Conservation (phyloP, 2,797 vertebrate species). For the Gambusia yucatana region DNA sequence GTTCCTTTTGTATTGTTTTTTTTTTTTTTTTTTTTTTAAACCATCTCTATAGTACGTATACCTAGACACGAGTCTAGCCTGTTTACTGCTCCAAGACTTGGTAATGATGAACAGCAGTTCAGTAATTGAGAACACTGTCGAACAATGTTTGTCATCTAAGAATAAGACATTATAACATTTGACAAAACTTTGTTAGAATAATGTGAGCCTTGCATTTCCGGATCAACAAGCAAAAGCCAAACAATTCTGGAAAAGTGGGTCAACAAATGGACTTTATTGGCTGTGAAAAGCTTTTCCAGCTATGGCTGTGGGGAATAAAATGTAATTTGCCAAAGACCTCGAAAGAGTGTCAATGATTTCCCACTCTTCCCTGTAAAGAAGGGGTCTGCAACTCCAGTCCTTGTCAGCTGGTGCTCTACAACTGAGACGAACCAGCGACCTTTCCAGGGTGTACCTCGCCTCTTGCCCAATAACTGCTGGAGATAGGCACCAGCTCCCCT, state of each 20-base stretch:
- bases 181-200: neutral
- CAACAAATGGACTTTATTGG: neutral
- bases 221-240: neutral
- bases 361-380: neutral
- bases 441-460: too few species aligned
- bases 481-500: too few species aligned
- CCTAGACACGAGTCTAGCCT: neutral
- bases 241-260: constrained; percentile 20
- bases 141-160: neutral
- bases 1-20: neutral
- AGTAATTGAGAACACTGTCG: constrained; percentile 9
- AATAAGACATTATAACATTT: neutral
- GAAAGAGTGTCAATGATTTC: neutral
- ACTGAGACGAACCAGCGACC: too few species aligned
- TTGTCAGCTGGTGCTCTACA: too few species aligned
- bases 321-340: neutral
- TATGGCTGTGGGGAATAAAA: neutral
- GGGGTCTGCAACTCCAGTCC: too few species aligned
- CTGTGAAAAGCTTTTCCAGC: neutral
- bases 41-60: constrained; percentile 1
- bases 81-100: neutral
- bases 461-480: too few species aligned
- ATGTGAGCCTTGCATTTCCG: neutral
- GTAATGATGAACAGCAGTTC: neutral
- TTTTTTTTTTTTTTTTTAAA: too few species aligned